A percentile compares a stretch with the other conserved stretches of the same genome.
Conservation (phyloP, 2,113 vertebrate genomes). For the Rhombomys opimus region DNA sequence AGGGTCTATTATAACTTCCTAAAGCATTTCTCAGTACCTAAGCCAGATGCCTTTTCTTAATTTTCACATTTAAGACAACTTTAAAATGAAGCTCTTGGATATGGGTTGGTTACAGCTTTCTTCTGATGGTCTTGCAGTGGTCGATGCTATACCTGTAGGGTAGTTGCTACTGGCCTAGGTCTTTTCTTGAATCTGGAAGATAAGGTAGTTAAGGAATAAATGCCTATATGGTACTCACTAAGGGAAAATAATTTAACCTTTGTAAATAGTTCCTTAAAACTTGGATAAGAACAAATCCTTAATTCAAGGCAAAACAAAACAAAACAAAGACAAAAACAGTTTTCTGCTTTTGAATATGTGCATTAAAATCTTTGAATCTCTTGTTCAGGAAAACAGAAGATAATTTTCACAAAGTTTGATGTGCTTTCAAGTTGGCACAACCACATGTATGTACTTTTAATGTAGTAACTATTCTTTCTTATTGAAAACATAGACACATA, state of each 20-base stretch:
- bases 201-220: neutral
- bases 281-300: neutral
- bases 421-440: neutral
- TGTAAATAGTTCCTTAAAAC: neutral
- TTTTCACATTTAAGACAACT: slow-evolving; percentile 14
- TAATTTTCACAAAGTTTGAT: neutral
- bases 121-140: neutral
- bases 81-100: slow-evolving; percentile 63
- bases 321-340: neutral
- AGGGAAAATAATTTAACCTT: neutral
- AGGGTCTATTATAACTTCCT: slow-evolving; percentile 21
- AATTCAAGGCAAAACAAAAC: neutral
- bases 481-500: neutral
- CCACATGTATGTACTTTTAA: neutral
- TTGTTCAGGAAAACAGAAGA: neutral
- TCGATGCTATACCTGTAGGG: neutral
- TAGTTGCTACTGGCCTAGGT: neutral
- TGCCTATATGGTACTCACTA: neutral
- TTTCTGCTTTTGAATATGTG: neutral
- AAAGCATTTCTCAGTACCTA: slow-evolving; percentile 53
- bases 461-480: neutral
- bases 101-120: slow-evolving; percentile 24
- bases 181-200: neutral
- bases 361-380: neutral
- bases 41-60: slow-evolving; percentile 54